phyloP scores from a whole-genome alignment of 2,113 vertebrate genomes.

The Cephalopterus ornatus region DNA sequence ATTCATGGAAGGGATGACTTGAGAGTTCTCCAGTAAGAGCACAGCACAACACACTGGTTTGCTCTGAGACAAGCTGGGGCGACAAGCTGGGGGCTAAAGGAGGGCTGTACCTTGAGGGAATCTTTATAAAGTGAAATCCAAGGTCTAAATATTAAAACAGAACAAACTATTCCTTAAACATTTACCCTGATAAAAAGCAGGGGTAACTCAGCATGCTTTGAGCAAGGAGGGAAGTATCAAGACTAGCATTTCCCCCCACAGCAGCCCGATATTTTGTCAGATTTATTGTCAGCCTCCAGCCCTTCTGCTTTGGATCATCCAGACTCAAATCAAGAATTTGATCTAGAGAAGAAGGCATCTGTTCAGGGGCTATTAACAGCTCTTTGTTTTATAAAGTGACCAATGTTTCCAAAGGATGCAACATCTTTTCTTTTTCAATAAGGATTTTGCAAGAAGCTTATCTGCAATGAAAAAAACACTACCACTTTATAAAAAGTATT shows the following conservation, averaged over 20 bases:
- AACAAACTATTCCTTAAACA: neutral
- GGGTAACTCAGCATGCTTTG: neutral
- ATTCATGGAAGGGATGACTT: neutral
- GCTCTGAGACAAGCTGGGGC: neutral
- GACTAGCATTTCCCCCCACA: neutral
- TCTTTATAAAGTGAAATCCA: neutral
- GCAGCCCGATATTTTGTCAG: neutral
- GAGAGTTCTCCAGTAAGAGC: neutral
- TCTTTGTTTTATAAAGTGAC: slow-evolving; percentile 38
- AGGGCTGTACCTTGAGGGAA: neutral
- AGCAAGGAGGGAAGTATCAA: neutral
- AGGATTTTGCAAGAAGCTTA: slow-evolving; percentile 52
- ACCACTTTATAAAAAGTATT: slow-evolving; percentile 28
- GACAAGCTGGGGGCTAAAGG: neutral
- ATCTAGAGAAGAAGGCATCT: slow-evolving; percentile 22
- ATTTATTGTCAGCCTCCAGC: slow-evolving; percentile 4
- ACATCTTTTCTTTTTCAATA: slow-evolving; percentile 18
- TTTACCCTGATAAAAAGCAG: neutral
- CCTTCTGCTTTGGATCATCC: neutral
- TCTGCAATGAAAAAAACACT: slow-evolving; percentile 14
- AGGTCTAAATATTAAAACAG: neutral
- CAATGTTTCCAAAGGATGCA: slow-evolving; percentile 10
- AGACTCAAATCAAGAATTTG: neutral
- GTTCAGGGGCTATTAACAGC: neutral
- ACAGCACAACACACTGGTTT: neutral